Conservation (phyloP, 2,888 invertebrate species). For the Hartigia nigra region DNA sequence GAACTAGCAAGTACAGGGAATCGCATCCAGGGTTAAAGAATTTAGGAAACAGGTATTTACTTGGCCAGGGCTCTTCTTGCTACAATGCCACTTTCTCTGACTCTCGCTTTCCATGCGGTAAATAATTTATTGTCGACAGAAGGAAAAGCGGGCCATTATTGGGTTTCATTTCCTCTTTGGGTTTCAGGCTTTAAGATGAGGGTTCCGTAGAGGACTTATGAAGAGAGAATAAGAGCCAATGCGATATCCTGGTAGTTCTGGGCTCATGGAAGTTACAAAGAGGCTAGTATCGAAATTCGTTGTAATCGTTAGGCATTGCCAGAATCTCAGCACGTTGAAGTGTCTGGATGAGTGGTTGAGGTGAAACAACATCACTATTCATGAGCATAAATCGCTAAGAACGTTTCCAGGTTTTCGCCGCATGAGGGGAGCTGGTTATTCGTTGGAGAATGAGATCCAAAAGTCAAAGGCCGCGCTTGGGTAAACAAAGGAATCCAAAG, state of each 20-base stretch:
- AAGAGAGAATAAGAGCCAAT: background rate
- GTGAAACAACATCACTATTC: conserved; percentile 16
- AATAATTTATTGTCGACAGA: conserved; percentile 10
- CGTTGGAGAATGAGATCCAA: background rate
- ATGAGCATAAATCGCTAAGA: conserved; percentile 19
- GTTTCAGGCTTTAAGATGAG: background rate
- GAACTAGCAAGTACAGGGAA: background rate
- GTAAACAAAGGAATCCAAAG: background rate
- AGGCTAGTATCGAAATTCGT: background rate
- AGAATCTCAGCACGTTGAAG: background rate
- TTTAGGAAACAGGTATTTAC: background rate
- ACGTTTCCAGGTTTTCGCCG: conserved; percentile 1
- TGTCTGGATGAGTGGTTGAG: conserved; percentile 9
- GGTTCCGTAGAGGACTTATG: background rate
- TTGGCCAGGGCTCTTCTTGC: background rate
- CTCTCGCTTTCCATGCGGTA: background rate
- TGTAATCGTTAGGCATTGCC: background rate
- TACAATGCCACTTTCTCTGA: background rate
- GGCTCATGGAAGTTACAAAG: background rate
- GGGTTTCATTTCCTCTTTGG: conserved; percentile 15
- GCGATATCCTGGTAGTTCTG: background rate
- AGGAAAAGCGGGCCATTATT: conserved; percentile 12
- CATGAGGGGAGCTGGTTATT: background rate
- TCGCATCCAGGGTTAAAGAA: background rate
- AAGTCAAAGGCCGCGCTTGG: background rate